Evolutionary conservation across 2,797 vertebrate genomes (phyloP).

Genomic region (Siniperca undulata): DNA sequence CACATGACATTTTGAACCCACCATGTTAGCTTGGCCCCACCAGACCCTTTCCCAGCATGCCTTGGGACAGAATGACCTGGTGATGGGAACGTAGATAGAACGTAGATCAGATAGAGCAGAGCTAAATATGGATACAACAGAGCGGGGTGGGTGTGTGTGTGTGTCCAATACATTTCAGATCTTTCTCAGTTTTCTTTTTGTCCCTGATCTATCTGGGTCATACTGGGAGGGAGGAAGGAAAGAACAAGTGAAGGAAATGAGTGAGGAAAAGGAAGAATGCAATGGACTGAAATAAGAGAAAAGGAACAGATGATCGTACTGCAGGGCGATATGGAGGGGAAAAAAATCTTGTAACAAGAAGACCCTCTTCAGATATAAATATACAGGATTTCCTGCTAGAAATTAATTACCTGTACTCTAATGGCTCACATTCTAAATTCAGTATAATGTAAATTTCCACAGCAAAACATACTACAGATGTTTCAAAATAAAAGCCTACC

Average conservation of each 20-base stretch:
- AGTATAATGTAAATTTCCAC: neutral
- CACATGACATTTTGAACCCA: slow-evolving; percentile 22
- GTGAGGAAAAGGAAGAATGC: slow-evolving; percentile 1
- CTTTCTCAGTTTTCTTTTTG: slow-evolving; percentile 25
- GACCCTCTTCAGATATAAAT: neutral
- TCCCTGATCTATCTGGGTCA: slow-evolving; percentile 72
- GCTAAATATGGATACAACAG: slow-evolving; percentile 57
- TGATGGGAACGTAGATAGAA: slow-evolving; percentile 48
- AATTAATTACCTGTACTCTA: neutral
- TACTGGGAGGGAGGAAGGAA: slow-evolving; percentile 25
- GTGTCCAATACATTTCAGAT: slow-evolving; percentile 21
- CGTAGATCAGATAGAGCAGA: slow-evolving; percentile 23
- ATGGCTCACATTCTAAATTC: neutral
- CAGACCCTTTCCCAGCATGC: slow-evolving; percentile 39
- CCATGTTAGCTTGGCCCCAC: neutral
- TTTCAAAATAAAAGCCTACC: slow-evolving; percentile 4
- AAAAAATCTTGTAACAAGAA: neutral
- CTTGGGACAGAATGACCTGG: slow-evolving; percentile 55
- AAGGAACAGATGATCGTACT: slow-evolving; percentile 7
- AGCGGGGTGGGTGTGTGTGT: neutral
- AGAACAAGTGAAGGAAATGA: slow-evolving; percentile 17
- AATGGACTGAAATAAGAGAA: neutral
- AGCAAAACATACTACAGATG: neutral
- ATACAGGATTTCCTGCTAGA: neutral
- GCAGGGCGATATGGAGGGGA: neutral